Evolutionary conservation across 2,797 vertebrate species (phyloP).

Genomic region (Falco columbarius): DNA sequence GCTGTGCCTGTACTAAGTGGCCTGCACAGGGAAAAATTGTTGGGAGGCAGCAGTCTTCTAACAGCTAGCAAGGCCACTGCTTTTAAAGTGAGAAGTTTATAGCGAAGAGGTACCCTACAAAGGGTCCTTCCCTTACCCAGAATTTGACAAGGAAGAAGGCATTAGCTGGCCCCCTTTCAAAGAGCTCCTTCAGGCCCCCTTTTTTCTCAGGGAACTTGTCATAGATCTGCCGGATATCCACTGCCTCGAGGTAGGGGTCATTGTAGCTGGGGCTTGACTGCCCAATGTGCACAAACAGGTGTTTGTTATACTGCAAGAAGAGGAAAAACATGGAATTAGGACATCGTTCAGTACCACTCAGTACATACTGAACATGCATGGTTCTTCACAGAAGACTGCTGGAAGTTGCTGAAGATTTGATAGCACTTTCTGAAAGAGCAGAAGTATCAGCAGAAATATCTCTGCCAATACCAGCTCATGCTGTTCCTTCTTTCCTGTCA

Average conservation of each 20-base stretch:
- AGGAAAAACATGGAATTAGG: neutral
- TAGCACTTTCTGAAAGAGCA: neutral
- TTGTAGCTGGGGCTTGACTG: slow-evolving; percentile 91
- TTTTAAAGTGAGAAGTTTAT: neutral
- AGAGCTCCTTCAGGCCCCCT: slow-evolving; percentile 94
- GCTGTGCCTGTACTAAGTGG: neutral
- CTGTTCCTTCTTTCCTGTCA: neutral
- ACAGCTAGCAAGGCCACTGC: rapidly evolving
- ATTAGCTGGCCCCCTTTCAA: slow-evolving; percentile 90
- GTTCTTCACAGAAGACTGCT: neutral
- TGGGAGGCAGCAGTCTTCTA: neutral
- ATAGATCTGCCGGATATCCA: slow-evolving; percentile 95
- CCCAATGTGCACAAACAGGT: slow-evolving; percentile 94
- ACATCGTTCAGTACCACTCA: neutral
- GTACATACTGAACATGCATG: neutral
- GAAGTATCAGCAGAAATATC: neutral
- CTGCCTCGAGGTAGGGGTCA: slow-evolving; percentile 92
- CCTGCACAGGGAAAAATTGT: neutral
- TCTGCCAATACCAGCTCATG: neutral
- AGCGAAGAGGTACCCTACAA: neutral
- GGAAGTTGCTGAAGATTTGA: neutral
- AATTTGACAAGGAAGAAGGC: slow-evolving; percentile 98
- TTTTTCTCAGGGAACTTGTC: slow-evolving; percentile 98
- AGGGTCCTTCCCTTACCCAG: slow-evolving; percentile 85
- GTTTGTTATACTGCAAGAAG: slow-evolving; percentile 88